A percentile compares a stretch with the other conserved stretches of the same genome.
phyloP scores from a whole-genome alignment of 2,113 vertebrate species.

The Etheostoma spectabile region DNA sequence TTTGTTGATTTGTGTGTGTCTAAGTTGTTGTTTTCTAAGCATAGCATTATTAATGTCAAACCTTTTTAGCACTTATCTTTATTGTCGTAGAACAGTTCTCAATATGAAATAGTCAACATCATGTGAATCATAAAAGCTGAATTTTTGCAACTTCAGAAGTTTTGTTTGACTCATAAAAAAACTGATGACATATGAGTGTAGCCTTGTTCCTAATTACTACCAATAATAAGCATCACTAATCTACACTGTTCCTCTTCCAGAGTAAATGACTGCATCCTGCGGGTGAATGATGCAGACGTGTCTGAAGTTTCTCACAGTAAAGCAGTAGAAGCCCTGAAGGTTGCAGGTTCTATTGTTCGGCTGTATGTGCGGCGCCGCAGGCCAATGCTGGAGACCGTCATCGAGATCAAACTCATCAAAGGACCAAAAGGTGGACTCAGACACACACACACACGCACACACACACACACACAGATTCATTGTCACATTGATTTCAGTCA shows the following conservation, averaged over 20 bases:
- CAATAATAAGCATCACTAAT: not conserved
- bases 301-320: slow-evolving; percentile 96
- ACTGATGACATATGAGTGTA: not conserved
- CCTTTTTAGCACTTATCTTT: not conserved
- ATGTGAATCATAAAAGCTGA: not conserved
- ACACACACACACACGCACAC: slow-evolving; percentile 8
- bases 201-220: not conserved
- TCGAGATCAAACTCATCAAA: slow-evolving; percentile 97
- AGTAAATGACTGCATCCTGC: slow-evolving; percentile 96
- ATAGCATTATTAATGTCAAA: not conserved
- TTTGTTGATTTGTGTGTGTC: not conserved
- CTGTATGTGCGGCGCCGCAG: slow-evolving; percentile 93
- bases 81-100: not conserved
- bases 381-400: slow-evolving; percentile 94
- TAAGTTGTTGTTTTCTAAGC: not conserved
- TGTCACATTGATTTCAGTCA: not conserved
- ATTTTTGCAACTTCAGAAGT: not conserved
- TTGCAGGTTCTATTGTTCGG: slow-evolving; percentile 93
- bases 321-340: slow-evolving; percentile 95
- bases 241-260: slow-evolving; percentile 72
- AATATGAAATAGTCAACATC: not conserved
- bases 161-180: not conserved
- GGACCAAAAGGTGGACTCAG: slow-evolving; percentile 92
- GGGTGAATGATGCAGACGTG: slow-evolving; percentile 95
- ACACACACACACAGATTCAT: not conserved